Evolutionary conservation across 1,140 invertebrate species (phyloP).

Genomic region (Anastrepha obliqua): DNA sequence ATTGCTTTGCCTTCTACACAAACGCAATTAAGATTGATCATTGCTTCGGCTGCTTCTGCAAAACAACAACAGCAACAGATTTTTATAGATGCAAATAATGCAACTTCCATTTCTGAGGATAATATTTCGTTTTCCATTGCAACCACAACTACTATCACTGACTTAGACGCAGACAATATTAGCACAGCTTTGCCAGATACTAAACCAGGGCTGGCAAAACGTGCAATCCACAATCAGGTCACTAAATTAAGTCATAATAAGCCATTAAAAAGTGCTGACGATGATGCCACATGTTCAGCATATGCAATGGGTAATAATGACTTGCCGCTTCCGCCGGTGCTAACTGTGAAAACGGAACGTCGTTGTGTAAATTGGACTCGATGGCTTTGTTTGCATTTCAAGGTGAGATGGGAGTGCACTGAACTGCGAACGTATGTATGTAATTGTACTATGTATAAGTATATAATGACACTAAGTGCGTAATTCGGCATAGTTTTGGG

Average conservation of each 20-base stretch:
- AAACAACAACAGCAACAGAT: slow-evolving; percentile 51
- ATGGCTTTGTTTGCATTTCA: slow-evolving; percentile 42
- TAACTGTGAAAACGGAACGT: slow-evolving; percentile 8
- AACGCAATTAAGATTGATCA: slow-evolving; percentile 16
- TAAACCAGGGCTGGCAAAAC: background rate
- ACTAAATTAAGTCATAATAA: background rate
- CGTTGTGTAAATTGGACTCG: background rate
- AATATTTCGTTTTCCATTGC: slow-evolving; percentile 54
- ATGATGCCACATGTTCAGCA: background rate
- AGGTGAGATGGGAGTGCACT: background rate
- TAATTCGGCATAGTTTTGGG: too few relatives aligned
- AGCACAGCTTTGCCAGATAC: background rate
- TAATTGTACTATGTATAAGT: too few relatives aligned
- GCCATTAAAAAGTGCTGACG: background rate
- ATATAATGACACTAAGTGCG: too few relatives aligned
- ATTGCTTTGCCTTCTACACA: background rate
- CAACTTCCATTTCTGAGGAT: slow-evolving; percentile 33
- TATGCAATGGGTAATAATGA: slow-evolving; percentile 22
- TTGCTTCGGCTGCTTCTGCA: background rate
- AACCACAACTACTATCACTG: slow-evolving; percentile 22
- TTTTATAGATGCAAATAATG: background rate
- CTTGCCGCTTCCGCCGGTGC: slow-evolving; percentile 29
- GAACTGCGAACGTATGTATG: too few relatives aligned
- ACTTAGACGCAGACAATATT: slow-evolving; percentile 45
- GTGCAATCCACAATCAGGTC: slow-evolving; percentile 5